Conservation (phyloP, 2,113 vertebrate species). For the Brienomyrus longianalis region DNA sequence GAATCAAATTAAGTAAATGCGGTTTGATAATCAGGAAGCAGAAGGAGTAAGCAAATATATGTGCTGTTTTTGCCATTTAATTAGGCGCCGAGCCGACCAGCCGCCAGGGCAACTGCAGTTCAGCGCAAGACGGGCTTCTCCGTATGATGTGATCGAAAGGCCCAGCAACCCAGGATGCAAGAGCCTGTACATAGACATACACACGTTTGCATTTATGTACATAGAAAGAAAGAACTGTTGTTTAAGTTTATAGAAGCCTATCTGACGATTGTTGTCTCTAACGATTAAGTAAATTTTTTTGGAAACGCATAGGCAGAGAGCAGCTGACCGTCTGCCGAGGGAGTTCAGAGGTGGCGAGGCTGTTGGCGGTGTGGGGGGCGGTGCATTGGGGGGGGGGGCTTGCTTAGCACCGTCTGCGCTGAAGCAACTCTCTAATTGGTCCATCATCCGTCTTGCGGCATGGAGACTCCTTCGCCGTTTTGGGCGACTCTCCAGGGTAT, state of each 20-base stretch:
- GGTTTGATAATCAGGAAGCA: neutral
- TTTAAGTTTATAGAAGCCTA: neutral
- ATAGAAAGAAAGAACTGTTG: neutral
- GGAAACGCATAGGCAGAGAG: neutral
- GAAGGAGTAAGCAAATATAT: neutral
- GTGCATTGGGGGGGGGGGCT: slow-evolving; percentile 14
- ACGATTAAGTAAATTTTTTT: neutral
- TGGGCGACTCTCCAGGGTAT: slow-evolving; percentile 40
- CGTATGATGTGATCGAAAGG: no score
- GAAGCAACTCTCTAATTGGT: slow-evolving; percentile 49
- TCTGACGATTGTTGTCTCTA: neutral
- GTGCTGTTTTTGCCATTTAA: neutral
- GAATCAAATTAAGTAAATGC: neutral
- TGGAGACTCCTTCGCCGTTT: slow-evolving; percentile 26
- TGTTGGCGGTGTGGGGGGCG: neutral
- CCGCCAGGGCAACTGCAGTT: neutral
- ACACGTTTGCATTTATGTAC: neutral
- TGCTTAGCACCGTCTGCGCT: slow-evolving; percentile 35
- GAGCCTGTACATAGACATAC: neutral
- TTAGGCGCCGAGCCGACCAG: neutral
- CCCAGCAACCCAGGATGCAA: neutral
- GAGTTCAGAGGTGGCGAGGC: neutral
- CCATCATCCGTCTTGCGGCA: slow-evolving; percentile 28
- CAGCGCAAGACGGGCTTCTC: neutral
- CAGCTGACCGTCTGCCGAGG: neutral